Evolutionary conservation across 92 coral and sea anemone species (phyloP), one percentile per base, ranked within the genome.

Genomic region (Nematostella vectensis): DNA sequence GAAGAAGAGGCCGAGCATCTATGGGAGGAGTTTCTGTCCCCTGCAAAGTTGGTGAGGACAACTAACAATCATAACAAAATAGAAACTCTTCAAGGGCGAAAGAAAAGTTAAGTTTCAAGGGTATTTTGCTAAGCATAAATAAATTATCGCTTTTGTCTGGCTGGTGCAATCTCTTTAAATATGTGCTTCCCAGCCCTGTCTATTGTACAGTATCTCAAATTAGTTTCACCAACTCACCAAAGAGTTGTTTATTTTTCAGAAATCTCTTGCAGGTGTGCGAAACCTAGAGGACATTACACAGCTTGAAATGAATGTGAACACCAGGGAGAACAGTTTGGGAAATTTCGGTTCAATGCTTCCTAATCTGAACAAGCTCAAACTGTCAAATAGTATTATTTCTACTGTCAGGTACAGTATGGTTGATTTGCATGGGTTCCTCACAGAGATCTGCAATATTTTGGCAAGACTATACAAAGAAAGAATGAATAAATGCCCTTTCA

Each of bases 251-350:
- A n/a, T n/a, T n/a, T n/a, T 33, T 33, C 56, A 91, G 98, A 76
- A 83, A 69, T 58, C 74, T 17, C 48, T 91, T 39, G 73, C 98
- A 37, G 98, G 96, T 15, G 65, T 67, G 36, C 49, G 69, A 11
- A 72, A 91, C 53, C 70, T 91, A 23, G 83, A 81, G 30, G 88
- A 86, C 40, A 83, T 86, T 6, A 62, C 76, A 3, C 75, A 44
- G 42, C 85, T 91, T 36, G 98, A 91, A 62, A 91, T 91, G 98
- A 80, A 63, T 53, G 98, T 91, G 24, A 81, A 91, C 37, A 91
- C 98, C 36, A 74, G 78, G 48, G 88, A 91, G 31, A 83, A 87
- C 61, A 91, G 98, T 62, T 81, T 91, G 54, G 98, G 98, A 26
- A 91, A 91, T 52, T 91, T 91, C 82, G 98, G 98, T 91, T 68